These are phyloP conservation scores for Chrysomallon squamiferum DNA, from an alignment of 1,140 invertebrate species.

Conservation along the genomic window DNA sequence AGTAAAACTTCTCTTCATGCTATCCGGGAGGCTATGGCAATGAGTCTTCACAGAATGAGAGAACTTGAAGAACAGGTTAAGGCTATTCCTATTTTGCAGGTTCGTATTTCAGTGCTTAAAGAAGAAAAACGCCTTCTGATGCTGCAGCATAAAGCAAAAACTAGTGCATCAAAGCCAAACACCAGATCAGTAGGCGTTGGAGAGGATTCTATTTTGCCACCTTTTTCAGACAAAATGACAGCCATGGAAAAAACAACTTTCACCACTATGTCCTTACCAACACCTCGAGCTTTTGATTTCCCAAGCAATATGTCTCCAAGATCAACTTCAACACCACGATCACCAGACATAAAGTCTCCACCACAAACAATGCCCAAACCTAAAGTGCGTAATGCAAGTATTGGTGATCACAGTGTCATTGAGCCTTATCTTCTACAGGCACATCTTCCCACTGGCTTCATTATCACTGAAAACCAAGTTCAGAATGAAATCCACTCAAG, in stretches of 20 bases:
- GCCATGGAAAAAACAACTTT: not conserved
- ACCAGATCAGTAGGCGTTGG: slow-evolving; percentile 58
- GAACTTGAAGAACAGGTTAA: slow-evolving; percentile 87
- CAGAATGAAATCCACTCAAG: slow-evolving; percentile 24
- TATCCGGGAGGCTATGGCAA: slow-evolving; percentile 75
- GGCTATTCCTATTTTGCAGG: slow-evolving; percentile 79
- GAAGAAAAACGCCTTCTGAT: slow-evolving; percentile 77
- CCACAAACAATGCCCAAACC: slow-evolving; percentile 46
- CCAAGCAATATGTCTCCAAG: slow-evolving; percentile 2
- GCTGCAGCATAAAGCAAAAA: slow-evolving; percentile 66
- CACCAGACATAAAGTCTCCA: slow-evolving; percentile 26
- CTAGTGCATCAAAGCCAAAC: slow-evolving; percentile 29
- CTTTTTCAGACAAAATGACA: not conserved
- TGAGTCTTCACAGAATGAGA: slow-evolving; percentile 77
- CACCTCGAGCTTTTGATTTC: slow-evolving; percentile 4
- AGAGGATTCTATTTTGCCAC: slow-evolving; percentile 33
- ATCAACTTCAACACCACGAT: slow-evolving; percentile 6
- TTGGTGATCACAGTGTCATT: slow-evolving; percentile 54
- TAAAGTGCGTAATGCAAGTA: slow-evolving; percentile 32
- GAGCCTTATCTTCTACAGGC: slow-evolving; percentile 51
- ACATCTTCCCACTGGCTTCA: slow-evolving; percentile 38
- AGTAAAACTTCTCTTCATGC: slow-evolving; percentile 40
- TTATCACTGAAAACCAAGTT: slow-evolving; percentile 34
- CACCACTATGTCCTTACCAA: not conserved
- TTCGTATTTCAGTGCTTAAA: slow-evolving; percentile 73